A percentile compares a stretch with the other conserved stretches of the same genome.
Conservation (phyloP, 2,888 invertebrate species). For the Miltochrista miniata region DNA sequence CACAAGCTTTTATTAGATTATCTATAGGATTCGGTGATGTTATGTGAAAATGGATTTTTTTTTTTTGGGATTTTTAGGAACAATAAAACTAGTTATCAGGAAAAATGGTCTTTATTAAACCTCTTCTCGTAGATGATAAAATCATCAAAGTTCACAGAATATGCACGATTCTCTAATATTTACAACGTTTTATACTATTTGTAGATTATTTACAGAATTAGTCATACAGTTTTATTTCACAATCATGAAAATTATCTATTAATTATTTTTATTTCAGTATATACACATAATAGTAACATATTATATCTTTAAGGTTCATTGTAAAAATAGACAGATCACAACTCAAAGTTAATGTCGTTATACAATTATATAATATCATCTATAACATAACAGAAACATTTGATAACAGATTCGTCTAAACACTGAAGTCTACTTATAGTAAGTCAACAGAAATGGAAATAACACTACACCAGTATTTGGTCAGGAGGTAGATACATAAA, state of each 20-base stretch:
- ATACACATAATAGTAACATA: constrained; percentile 16
- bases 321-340: constrained; percentile 36
- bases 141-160: constrained; percentile 62
- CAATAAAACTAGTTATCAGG: constrained; percentile 45
- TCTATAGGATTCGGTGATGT: no score
- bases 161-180: constrained; percentile 64
- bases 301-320: constrained; percentile 27
- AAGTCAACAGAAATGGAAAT: constrained; percentile 21
- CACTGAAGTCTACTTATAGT: constrained; percentile 30
- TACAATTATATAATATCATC: constrained; percentile 28
- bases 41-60: no score
- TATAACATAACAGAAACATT: constrained; percentile 37
- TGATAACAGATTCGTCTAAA: constrained; percentile 25
- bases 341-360: constrained; percentile 26
- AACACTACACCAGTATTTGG: constrained; percentile 41
- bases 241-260: constrained; percentile 16
- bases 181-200: constrained; percentile 54
- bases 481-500: constrained; percentile 45
- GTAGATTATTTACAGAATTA: constrained; percentile 36
- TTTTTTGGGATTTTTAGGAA: no score
- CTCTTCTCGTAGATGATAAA: constrained; percentile 52
- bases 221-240: constrained; percentile 18
- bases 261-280: constrained; percentile 21
- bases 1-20: no score
- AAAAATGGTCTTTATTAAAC: constrained; percentile 77